Evolutionary conservation across 2,888 invertebrate genomes (phyloP), one percentile per base, ranked within the genome.

Genomic region (Ochropleura plecta): DNA sequence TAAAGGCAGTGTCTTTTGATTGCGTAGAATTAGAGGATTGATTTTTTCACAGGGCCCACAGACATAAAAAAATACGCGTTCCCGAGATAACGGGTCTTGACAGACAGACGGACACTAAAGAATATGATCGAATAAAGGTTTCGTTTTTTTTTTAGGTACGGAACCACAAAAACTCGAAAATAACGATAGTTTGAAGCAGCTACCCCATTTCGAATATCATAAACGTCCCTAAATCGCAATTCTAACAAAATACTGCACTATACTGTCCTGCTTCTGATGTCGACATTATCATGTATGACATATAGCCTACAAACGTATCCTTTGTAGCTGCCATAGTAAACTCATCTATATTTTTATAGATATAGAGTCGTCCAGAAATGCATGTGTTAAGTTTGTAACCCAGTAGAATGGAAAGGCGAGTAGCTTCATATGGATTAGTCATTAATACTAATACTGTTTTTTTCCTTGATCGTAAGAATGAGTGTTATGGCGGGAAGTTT

Each of bases 211-310:
- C 20, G 18, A 55, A 71, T 48, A 75, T 42, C 62, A 65, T 71
- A 75, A 71, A 69, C 9, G 51, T 71, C 68, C 42, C 59, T 65
- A 70, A 73, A 77, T 69, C 64, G 55, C 49, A 73, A 83, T 83
- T 71, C 65, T 51, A 72, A 78, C 79, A 80, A 87, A 86, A 88
- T 81, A 83, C 83, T 86, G 82, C 84, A 88, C 83, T 88, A 79
- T 76, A 75, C 75, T 73, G 83, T 70, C 73, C 83, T 72, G 86
- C 74, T 88, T 85, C 76, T 81, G 78, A 79, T 76, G 73, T 80
- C 82, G 73, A 70, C 73, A 78, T 73, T 78, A 85, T 87, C 84
- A 81, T 81, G 70, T 81, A 78, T 79, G 69, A 73, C 79, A 81
- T 69, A 76, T 72, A 57, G 51, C 57, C 18, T 40, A 76, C 81